Base-by-base conservation (phyloP, 2,888 invertebrate genomes). In the Melitaea athalia region DNA sequence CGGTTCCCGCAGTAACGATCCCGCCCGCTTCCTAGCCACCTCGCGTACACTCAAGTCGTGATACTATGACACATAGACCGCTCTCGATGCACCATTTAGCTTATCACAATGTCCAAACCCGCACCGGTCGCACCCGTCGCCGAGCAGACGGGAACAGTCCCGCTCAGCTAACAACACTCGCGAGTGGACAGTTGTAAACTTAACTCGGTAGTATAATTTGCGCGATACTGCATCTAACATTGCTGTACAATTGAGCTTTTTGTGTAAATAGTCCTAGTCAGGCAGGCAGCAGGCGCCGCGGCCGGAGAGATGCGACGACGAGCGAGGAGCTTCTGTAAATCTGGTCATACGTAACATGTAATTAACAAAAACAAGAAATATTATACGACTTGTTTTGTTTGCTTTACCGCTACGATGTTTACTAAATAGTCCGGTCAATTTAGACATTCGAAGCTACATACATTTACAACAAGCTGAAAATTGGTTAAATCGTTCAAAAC, bases 351-450 rank as follows among this genome's bases (percentile, higher is more conserved):
- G 87, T 87, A 86, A 91, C 88, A 87, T 91, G 92, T 92, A 87
- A 91, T 91, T 92, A 92, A 91, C 92, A 91, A 84, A n/a, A 84
- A 85, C 62, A 89, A 86, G 81, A 87, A 81, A 87, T 86, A 86
- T 84, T 81, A 82, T 79, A 86, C 83, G 82, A 86, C 85, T 88
- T 89, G 91, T 91, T 90, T 91, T 91, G 89, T 91, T 91, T 90
- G 91, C 91, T 91, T 89, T 89, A 91, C 91, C 91, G 91, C 91
- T 92, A 91, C 92, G 92, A 92, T 90, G 91, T 91, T 86, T 86
- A 89, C 88, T 91, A 24, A 24, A 24, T 24, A n/a, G n/a, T n/a
- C n/a, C n/a, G n/a, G n/a, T n/a, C n/a, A n/a, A n/a, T n/a, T n/a
- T n/a, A n/a, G n/a, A n/a, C n/a, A n/a, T n/a, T n/a, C n/a, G n/a